Conservation (phyloP, 2,888 invertebrate genomes). For the Panzeria rudis region DNA sequence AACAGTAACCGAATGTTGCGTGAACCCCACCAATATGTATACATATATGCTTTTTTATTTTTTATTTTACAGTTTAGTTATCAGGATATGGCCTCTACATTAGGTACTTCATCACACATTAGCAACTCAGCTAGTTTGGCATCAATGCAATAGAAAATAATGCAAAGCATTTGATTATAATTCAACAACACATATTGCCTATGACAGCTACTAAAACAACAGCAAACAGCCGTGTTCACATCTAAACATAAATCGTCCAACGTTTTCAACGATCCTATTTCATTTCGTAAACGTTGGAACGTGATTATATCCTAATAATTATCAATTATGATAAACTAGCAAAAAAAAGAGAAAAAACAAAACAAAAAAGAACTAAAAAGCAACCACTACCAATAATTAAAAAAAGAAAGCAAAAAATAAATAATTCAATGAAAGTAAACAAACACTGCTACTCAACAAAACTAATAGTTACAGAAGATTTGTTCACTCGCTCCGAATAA, state of each 20-base stretch:
- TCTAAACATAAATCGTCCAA: constrained; percentile 56
- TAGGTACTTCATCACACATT: constrained; percentile 87
- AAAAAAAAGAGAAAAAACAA: constrained; percentile 58
- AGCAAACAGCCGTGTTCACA: constrained; percentile 65
- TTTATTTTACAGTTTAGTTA: constrained; percentile 89
- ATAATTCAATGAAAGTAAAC: constrained; percentile 63
- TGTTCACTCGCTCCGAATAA: constrained; percentile 53
- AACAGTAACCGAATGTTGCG: no score
- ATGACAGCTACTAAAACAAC: constrained; percentile 63
- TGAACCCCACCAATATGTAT: not conserved
- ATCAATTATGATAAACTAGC: constrained; percentile 67
- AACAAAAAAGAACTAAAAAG: constrained; percentile 73
- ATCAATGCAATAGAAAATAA: constrained; percentile 83
- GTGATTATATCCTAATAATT: constrained; percentile 59
- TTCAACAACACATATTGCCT: constrained; percentile 68
- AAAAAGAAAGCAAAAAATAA: constrained; percentile 18
- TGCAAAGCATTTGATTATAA: constrained; percentile 73
- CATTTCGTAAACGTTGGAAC: constrained; percentile 56
- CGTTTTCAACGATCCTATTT: constrained; percentile 57
- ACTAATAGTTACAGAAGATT: constrained; percentile 58
- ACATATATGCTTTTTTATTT: not conserved
- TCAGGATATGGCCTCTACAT: constrained; percentile 88
- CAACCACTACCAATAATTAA: constrained; percentile 72
- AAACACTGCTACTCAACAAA: constrained; percentile 65
- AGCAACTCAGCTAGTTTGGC: constrained; percentile 85